phyloP scores from a whole-genome alignment of 2,888 invertebrate species.

The Synanthedon myopaeformis region DNA sequence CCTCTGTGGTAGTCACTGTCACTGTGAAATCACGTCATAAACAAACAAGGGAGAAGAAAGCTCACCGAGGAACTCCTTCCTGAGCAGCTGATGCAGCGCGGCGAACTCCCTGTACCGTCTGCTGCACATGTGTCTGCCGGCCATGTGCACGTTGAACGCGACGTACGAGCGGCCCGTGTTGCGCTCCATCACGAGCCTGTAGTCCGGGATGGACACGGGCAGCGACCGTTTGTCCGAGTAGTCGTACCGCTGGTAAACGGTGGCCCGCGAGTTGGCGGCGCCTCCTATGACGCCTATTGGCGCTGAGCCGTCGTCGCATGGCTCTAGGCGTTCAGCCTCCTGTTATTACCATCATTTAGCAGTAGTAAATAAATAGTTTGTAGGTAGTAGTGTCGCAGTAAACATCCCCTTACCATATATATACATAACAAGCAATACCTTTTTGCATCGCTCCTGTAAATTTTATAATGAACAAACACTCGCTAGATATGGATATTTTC shows the following conservation, averaged over 20 bases:
- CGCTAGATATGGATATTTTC: no score
- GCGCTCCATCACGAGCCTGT: conserved; percentile 85
- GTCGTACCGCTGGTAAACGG: conserved; percentile 77
- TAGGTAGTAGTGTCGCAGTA: no score
- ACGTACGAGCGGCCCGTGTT: conserved; percentile 92
- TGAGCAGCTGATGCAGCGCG: conserved; percentile 85
- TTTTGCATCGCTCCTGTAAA: no score
- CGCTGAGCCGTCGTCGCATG: conserved; percentile 78
- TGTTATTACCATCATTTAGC: conserved; percentile 25
- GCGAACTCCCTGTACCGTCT: conserved; percentile 96
- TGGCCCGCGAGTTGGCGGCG: conserved; percentile 57
- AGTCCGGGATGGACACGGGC: conserved; percentile 94
- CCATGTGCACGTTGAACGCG: conserved; percentile 99
- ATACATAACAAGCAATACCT: no score
- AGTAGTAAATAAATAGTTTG: no score
- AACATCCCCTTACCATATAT: no score
- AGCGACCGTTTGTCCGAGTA: conserved; percentile 94
- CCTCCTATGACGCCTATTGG: conserved; percentile 58
- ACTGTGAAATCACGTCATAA: neutral
- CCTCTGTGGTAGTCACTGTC: neutral
- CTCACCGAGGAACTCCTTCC: conserved; percentile 90
- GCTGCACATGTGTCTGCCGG: conserved; percentile 96
- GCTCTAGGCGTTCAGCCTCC: conserved; percentile 88
- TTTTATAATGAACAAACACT: no score
- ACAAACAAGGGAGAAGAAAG: neutral